Base-by-base conservation (phyloP, 2,113 vertebrate genomes). In the Balaenoptera acutorostrata region DNA sequence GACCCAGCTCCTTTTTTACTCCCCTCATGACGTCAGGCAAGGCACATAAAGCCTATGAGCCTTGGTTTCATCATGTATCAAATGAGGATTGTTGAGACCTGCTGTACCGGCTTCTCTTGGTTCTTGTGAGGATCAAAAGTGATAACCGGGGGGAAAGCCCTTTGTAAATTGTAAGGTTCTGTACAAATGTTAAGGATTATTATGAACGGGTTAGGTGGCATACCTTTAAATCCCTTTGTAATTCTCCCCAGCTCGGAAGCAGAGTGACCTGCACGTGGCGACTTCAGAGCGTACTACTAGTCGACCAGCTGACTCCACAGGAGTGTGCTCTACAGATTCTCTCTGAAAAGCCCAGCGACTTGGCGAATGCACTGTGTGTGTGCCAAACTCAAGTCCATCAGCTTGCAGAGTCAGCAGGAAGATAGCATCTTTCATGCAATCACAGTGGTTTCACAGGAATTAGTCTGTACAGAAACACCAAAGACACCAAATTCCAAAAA, bases 151-250 rank as follows among this genome's bases (percentile, higher is more conserved):
- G 77, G 59, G 85, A 97, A 97, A 97, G 63, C 63, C 61, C 36
- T 97, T 86, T 94, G 91, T 91, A 97, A 96, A 94, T 64, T 91
- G 21, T 72, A 77, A 90, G 77, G 39, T 96, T 94, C 93, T 92
- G 61, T 90, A 82, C 69, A 94, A 90, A 97, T 86, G 66, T 96
- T 93, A 95, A 95, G 39, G n/a, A 78, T 93, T 93, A 91, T 94
- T 95, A 91, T 5, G 6, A 46, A 94, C 68, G 81, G 46, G 55
- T 86, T 94, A 82, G 88, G 39, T 92, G 55, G 55, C 83, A 74
- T 91, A 49, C 72, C 71, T 95, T 97, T 75, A 89, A 98, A 97
- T 94, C 85, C 82, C 14, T 96, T 74, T 74, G 46, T 86, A 95
- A 74, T 91, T 96, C 81, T 96, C 31, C 64, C 49, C 61, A 61